phyloP scores from a whole-genome alignment of 2,113 vertebrate genomes.

The Spermophilus dauricus region DNA sequence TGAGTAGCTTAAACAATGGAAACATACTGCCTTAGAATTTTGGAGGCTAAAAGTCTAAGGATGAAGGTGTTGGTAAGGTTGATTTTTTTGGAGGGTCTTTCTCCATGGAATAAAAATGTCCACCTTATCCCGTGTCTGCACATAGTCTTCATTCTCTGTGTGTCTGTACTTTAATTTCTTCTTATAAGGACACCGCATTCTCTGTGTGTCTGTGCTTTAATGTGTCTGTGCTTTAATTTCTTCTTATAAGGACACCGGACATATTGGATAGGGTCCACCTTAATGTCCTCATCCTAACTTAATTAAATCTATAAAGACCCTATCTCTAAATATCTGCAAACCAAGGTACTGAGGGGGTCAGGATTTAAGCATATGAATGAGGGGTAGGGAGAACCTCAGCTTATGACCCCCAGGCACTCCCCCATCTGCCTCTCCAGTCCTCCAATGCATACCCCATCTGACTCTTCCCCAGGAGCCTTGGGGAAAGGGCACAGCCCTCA shows the following conservation, averaged over 20 bases:
- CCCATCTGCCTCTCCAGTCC: background rate
- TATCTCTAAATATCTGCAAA: background rate
- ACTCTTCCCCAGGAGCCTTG: too few relatives aligned
- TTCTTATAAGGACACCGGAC: background rate
- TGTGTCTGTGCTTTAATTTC: too few relatives aligned
- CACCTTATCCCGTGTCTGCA: background rate
- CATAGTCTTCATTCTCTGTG: background rate
- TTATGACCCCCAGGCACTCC: rapidly evolving
- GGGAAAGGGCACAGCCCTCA: background rate
- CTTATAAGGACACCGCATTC: background rate
- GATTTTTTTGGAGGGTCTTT: background rate
- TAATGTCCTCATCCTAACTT: too few relatives aligned
- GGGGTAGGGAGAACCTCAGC: background rate
- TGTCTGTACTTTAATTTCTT: background rate
- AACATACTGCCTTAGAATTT: too few relatives aligned
- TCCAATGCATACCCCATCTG: too few relatives aligned
- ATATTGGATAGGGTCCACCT: background rate
- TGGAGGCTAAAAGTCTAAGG: background rate
- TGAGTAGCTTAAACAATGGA: background rate
- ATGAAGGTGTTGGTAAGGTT: background rate
- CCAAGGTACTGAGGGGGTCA: rapidly evolving
- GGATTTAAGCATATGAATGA: background rate
- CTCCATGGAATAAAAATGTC: background rate
- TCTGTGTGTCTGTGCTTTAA: background rate
- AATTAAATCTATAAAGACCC: too few relatives aligned